phyloP scores from a whole-genome alignment of 2,113 vertebrate genomes.

The Neodon shergylaensis region DNA sequence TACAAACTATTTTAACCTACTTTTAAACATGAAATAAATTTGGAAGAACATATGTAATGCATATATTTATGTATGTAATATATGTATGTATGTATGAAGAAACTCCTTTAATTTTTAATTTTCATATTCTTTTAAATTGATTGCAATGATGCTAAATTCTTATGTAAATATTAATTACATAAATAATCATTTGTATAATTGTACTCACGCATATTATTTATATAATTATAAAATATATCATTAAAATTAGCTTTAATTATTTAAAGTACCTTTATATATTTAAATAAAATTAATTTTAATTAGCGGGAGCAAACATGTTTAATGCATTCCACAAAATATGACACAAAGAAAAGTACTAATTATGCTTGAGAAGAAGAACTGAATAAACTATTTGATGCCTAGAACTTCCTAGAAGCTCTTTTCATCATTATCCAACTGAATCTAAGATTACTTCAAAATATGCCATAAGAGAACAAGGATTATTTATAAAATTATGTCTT shows the following conservation, averaged over 20 bases:
- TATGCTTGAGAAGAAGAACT: not conserved
- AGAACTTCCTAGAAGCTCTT: not conserved
- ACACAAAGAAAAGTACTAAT: not conserved
- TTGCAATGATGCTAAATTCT: not conserved
- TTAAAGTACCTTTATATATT: not conserved
- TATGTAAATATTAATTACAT: not conserved
- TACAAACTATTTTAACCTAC: not conserved
- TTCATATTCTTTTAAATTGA: not conserved
- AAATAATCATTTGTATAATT: not conserved
- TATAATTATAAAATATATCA: not conserved
- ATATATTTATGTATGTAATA: not conserved
- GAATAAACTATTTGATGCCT: not conserved
- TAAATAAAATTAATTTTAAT: not conserved
- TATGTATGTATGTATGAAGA: not conserved
- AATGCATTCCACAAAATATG: not conserved
- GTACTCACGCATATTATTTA: not conserved
- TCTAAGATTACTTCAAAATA: not conserved
- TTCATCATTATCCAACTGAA: not conserved
- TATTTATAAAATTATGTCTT: not conserved
- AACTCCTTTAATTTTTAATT: not conserved
- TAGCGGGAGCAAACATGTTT: not conserved
- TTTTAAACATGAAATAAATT: slow-evolving; percentile 33
- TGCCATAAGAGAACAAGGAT: not conserved
- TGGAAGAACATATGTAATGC: not conserved
- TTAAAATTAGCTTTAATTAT: not conserved